Conservation (phyloP, 1,140 invertebrate genomes). For the Dendroctonus valens region DNA sequence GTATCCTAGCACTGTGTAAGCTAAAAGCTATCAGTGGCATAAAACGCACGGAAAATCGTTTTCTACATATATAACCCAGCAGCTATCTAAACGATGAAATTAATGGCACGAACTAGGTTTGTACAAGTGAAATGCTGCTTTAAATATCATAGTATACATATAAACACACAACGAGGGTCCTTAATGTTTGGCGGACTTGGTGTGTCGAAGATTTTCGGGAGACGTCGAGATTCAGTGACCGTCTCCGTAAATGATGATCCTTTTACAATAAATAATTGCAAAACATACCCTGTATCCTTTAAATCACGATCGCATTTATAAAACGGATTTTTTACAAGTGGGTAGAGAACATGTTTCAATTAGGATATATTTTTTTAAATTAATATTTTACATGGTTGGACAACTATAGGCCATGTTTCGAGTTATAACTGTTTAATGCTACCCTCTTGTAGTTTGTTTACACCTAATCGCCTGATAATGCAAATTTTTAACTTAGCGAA, state of each 20-base stretch:
- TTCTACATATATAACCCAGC: background rate
- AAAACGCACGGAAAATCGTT: background rate
- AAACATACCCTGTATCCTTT: constrained; percentile 71
- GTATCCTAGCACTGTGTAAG: too few species aligned
- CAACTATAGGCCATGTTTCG: constrained; percentile 27
- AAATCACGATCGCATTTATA: constrained; percentile 33
- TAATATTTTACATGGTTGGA: constrained; percentile 21
- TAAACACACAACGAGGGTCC: constrained; percentile 25
- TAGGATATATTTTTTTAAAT: constrained; percentile 10
- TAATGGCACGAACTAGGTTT: background rate
- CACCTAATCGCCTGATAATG: constrained; percentile 16
- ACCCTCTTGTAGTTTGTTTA: constrained; percentile 26
- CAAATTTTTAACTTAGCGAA: constrained; percentile 5
- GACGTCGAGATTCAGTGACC: constrained; percentile 39
- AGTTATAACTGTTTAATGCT: constrained; percentile 9
- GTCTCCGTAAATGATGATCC: constrained; percentile 54
- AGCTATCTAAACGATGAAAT: background rate
- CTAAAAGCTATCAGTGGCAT: background rate
- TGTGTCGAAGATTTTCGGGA: constrained; percentile 15
- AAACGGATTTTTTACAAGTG: constrained; percentile 34
- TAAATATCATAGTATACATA: constrained; percentile 13
- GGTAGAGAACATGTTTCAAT: constrained; percentile 22
- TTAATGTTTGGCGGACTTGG: constrained; percentile 21
- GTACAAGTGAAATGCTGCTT: too few species aligned
- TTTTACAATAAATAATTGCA: constrained; percentile 68